These are phyloP conservation scores for Anagrus nilaparvatae DNA, from an alignment of 1,140 invertebrate genomes.

Conservation along the genomic window DNA sequence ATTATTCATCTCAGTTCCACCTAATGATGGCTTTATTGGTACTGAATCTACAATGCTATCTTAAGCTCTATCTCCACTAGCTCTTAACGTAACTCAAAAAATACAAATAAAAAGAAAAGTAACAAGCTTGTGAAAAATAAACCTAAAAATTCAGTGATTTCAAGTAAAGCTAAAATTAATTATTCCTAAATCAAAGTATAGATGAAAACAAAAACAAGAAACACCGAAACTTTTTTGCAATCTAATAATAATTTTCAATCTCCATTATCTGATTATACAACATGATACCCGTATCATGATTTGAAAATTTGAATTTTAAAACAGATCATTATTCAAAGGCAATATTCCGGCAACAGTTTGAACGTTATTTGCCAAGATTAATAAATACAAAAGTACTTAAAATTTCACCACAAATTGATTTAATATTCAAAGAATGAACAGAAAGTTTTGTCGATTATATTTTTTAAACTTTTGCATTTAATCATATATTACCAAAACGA, in stretches of 20 bases:
- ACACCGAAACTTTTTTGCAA: not conserved
- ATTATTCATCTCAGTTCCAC: conserved; percentile 25
- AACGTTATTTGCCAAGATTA: conserved; percentile 33
- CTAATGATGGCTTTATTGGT: conserved; percentile 50
- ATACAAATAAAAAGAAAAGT: conserved; percentile 38
- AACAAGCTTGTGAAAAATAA: no score
- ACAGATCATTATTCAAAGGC: conserved; percentile 30
- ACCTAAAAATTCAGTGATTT: conserved; percentile 21
- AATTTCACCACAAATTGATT: no score
- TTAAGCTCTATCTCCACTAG: conserved; percentile 11
- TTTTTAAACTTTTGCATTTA: conserved; percentile 26
- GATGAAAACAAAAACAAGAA: conserved; percentile 19
- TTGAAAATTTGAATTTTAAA: conserved; percentile 30
- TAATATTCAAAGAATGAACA: conserved; percentile 30
- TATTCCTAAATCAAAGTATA: conserved; percentile 38
- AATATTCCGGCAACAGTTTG: conserved; percentile 31
- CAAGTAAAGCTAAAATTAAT: no score
- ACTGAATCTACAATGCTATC: conserved; percentile 16
- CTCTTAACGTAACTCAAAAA: conserved; percentile 30
- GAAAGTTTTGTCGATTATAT: conserved; percentile 25
- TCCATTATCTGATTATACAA: not conserved
- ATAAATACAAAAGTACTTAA: conserved; percentile 23
- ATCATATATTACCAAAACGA: no score
- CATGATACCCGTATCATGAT: conserved; percentile 18
- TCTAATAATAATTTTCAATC: not conserved